Conservation (phyloP, 2,888 invertebrate genomes). For the Apodemia zela region DNA sequence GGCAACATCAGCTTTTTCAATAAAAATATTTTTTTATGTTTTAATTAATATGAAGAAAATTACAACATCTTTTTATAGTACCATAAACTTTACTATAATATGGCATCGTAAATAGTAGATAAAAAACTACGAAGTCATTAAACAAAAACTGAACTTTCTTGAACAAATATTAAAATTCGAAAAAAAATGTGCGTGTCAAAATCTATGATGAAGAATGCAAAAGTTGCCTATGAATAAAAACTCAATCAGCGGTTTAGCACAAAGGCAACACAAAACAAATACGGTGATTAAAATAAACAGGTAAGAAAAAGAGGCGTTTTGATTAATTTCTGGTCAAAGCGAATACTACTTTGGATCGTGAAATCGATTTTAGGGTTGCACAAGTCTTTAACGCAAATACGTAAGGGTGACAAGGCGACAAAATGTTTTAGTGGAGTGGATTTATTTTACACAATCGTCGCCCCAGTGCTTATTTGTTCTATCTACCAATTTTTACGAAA, state of each 20-base stretch:
- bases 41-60: neutral
- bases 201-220: constrained; percentile 36
- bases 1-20: too few relatives aligned
- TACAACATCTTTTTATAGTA: neutral
- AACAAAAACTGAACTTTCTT: neutral
- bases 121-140: constrained; percentile 27
- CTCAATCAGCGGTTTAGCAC: constrained; percentile 68
- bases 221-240: constrained; percentile 69
- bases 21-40: too few relatives aligned
- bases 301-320: constrained; percentile 69
- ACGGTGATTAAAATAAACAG: constrained; percentile 68
- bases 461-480: too few relatives aligned
- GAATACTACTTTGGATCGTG: constrained; percentile 42
- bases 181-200: constrained; percentile 24
- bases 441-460: too few relatives aligned
- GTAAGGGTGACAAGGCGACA: constrained; percentile 43
- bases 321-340: constrained; percentile 69
- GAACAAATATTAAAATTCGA: neutral
- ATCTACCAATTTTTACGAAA: too few relatives aligned
- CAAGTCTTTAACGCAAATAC: constrained; percentile 60
- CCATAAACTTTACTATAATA: neutral
- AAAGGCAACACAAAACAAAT: constrained; percentile 55
- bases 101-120: neutral
- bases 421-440: too few relatives aligned
- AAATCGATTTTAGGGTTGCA: constrained; percentile 59